phyloP scores from a whole-genome alignment of 2,797 vertebrate genomes.

The Cyclura pinguis region DNA sequence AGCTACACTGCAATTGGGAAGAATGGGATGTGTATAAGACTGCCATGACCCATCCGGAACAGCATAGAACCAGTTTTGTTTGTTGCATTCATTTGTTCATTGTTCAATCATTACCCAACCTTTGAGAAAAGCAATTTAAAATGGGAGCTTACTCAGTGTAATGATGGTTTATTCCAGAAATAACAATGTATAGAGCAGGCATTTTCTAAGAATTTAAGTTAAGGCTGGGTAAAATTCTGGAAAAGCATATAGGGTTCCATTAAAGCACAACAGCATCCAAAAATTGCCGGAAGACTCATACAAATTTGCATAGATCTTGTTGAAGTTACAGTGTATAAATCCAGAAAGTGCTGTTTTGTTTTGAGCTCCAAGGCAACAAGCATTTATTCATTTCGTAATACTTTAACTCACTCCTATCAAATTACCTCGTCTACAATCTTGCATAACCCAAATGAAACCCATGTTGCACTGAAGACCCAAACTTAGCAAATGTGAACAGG shows the following conservation, averaged over 20 bases:
- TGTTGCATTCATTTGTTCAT: too few relatives aligned
- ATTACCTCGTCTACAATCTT: neutral
- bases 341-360: constrained; percentile 5
- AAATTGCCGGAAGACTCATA: neutral
- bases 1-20: too few relatives aligned
- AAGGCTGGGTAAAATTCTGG: neutral
- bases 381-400: neutral
- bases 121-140: too few relatives aligned
- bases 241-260: neutral
- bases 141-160: constrained; percentile 29
- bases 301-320: neutral
- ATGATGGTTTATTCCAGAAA: neutral
- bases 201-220: neutral
- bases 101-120: too few relatives aligned
- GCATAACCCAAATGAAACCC: neutral
- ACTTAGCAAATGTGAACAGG: neutral
- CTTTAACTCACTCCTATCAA: neutral
- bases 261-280: neutral
- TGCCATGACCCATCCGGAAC: too few relatives aligned
- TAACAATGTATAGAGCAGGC: too few relatives aligned
- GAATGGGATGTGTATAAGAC: too few relatives aligned
- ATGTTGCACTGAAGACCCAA: neutral
- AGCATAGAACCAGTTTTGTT: too few relatives aligned
- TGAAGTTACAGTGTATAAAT: neutral
- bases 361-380: constrained; percentile 21